A percentile compares a stretch with the other conserved stretches of the same genome.
Evolutionary conservation across 1,140 invertebrate genomes (phyloP).

Genomic region (Caerostris darwini): DNA sequence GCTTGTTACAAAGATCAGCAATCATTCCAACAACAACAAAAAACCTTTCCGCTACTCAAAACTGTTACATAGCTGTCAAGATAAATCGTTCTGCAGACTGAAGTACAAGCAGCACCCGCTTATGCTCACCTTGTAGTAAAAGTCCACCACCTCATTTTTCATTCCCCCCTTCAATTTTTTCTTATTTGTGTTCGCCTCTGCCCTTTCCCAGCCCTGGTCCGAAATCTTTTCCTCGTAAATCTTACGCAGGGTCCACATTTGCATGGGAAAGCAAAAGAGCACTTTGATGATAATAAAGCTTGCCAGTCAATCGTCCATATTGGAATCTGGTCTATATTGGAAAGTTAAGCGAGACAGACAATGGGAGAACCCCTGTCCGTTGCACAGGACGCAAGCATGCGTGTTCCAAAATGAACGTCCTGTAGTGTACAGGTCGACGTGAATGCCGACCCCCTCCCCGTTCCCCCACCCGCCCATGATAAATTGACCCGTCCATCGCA

Average conservation of each 20-base stretch:
- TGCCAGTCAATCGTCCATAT: constrained; percentile 76
- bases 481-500: constrained; percentile 77
- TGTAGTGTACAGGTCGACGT: constrained; percentile 74
- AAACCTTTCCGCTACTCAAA: neutral
- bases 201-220: too few species aligned
- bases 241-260: constrained; percentile 47
- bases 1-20: too few species aligned
- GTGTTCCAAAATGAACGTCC: constrained; percentile 74
- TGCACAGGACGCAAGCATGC: constrained; percentile 73
- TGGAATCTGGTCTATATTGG: constrained; percentile 76
- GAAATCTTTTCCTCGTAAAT: constrained; percentile 57
- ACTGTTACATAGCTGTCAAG: constrained; percentile 26
- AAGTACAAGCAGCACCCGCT: neutral
- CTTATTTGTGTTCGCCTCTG: constrained; percentile 35
- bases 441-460: neutral
- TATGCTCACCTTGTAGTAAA: neutral
- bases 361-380: constrained; percentile 50
- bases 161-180: neutral
- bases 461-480: constrained; percentile 49
- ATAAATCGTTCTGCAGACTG: neutral
- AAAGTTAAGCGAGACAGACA: constrained; percentile 76
- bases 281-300: constrained; percentile 75
- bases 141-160: constrained; percentile 67
- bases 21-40: too few species aligned
- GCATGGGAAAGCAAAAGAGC: constrained; percentile 24